Conservation (phyloP, 2,113 vertebrate genomes). For the Neopipo cinnamomea region DNA sequence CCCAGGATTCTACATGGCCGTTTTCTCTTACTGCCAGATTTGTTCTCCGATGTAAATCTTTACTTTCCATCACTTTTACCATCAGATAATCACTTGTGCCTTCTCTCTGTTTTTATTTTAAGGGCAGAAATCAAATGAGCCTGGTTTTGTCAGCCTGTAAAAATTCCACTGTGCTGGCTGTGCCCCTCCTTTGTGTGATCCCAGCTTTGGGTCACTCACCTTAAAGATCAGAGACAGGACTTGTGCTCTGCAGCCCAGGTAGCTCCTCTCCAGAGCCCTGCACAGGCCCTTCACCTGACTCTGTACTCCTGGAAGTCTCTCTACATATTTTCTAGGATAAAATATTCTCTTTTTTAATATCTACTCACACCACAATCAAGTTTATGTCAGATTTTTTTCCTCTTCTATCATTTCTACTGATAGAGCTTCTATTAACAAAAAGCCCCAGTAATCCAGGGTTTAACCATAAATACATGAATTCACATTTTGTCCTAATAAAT, state of each 20-base stretch:
- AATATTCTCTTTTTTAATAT: neutral
- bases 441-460: neutral
- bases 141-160: neutral
- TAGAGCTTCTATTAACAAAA: neutral
- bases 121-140: neutral
- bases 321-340: neutral
- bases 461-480: neutral
- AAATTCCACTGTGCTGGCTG: neutral
- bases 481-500: neutral
- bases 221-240: neutral
- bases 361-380: neutral
- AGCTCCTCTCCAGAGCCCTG: neutral
- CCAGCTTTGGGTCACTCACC: neutral
- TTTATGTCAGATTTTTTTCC: neutral
- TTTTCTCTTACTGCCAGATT: neutral
- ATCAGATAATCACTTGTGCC: neutral
- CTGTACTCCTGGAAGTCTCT: neutral
- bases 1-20: fast-evolving
- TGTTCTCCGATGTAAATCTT: neutral
- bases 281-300: neutral
- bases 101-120: neutral
- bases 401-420: neutral
- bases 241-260: neutral
- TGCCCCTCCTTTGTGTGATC: neutral
- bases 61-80: neutral